phyloP scores from a whole-genome alignment of 2,888 invertebrate genomes.

The Acronicta alni region DNA sequence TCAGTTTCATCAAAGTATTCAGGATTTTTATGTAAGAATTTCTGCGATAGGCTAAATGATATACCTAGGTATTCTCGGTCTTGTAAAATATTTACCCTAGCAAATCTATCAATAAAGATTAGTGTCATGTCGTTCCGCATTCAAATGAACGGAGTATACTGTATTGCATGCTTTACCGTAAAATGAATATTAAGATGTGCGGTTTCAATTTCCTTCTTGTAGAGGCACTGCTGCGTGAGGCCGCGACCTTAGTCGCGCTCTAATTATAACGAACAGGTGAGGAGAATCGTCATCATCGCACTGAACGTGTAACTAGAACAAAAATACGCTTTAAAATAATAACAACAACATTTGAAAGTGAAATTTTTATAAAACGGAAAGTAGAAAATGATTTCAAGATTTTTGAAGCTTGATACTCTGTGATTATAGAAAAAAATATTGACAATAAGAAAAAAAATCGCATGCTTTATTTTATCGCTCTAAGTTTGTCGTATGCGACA shows the following conservation, averaged over 20 bases:
- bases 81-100: too few species aligned
- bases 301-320: conserved; percentile 34
- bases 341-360: conserved; percentile 34
- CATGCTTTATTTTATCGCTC: conserved; percentile 1
- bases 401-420: background rate
- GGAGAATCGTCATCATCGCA: conserved; percentile 34
- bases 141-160: conserved; percentile 11
- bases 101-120: too few species aligned
- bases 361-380: conserved; percentile 22
- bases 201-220: conserved; percentile 44
- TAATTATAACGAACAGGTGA: conserved; percentile 47
- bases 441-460: too few species aligned
- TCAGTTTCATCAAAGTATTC: too few species aligned
- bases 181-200: conserved; percentile 35
- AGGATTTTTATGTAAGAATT: too few species aligned
- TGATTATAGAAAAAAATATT: background rate
- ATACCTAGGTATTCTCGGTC: too few species aligned
- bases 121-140: conserved; percentile 2
- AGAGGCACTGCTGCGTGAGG: conserved; percentile 26
- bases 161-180: conserved; percentile 10
- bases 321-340: conserved; percentile 34
- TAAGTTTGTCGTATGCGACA: conserved; percentile 14
- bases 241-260: conserved; percentile 56
- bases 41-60: too few species aligned
- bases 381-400: background rate